Evolutionary conservation across 2,113 vertebrate genomes (phyloP).

Genomic region (Procavia capensis): DNA sequence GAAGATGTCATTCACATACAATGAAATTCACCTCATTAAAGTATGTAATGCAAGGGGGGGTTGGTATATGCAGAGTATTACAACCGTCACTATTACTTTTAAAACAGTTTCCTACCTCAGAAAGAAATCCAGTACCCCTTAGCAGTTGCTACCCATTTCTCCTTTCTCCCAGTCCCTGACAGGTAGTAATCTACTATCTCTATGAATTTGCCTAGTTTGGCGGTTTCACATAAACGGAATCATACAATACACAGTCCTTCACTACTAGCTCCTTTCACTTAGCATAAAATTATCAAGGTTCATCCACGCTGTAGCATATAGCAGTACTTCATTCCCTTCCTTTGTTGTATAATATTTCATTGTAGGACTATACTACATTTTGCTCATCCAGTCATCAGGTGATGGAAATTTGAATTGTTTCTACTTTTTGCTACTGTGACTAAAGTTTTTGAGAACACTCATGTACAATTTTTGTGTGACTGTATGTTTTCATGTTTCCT

Average conservation of each 20-base stretch:
- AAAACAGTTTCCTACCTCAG: neutral
- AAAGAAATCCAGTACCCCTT: neutral
- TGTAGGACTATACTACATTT: too few relatives aligned
- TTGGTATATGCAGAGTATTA: neutral
- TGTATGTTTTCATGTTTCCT: neutral
- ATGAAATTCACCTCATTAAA: neutral
- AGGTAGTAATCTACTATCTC: neutral
- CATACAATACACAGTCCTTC: neutral
- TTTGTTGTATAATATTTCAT: neutral
- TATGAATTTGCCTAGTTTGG: neutral
- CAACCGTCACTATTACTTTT: neutral
- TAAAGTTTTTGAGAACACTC: neutral
- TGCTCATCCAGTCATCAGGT: too few relatives aligned
- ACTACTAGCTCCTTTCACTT: neutral
- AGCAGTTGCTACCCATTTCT: neutral
- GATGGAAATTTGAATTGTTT: too few relatives aligned
- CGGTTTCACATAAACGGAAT: neutral
- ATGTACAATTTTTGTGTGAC: neutral
- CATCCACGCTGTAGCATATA: neutral
- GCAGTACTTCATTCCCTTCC: neutral
- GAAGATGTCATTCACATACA: neutral
- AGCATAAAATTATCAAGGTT: neutral
- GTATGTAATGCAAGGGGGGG: neutral
- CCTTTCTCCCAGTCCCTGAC: neutral
- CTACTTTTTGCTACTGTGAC: neutral